Evolutionary conservation across 2,888 invertebrate species (phyloP), one percentile per base, ranked within the genome.

Genomic region (Hypercompe scribonia): DNA sequence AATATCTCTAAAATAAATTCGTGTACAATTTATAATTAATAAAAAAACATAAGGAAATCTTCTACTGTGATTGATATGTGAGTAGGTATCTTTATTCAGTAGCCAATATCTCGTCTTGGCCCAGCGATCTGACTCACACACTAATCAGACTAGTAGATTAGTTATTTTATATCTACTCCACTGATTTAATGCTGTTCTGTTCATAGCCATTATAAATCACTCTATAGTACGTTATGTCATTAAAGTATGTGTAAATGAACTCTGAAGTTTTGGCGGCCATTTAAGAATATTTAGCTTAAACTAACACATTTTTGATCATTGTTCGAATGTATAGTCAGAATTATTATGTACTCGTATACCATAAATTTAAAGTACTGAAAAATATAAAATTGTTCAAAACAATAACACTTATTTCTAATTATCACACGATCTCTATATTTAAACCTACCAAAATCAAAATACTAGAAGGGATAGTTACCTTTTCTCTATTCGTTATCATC

Each of bases 111-210:
- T 78, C 70, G 68, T 79, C 67, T 75, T 71, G 77, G 75, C 70
- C 72, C 75, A 75, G 28, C 77, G 77, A 77, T 80, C 84, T 78
- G 74, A 75, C 78, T 84, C 73, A 72, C 65, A 73, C 73, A 68
- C 71, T 63, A 75, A 75, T 64, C 69, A 72, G 66, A 78, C 67
- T 70, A 69, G 70, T 79, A 71, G 75, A 82, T 81, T 73, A 80
- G 65, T 65, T 67, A 71, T 76, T 79, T 77, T 72, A 82, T 76
- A 71, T 73, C 71, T 78, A 75, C 66, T 70, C 66, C 69, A n/a
- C 50, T 70, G 68, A 77, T 73, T 71, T 65, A 46, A 73, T 42
- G 3, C 24, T 54, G 8, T 10, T 15, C 13, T 64, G 15, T 42
- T 24, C 46, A 36, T 31, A 31, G 8, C 31, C 1, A 61, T 39